These are phyloP conservation scores for Darevskia mixta DNA, from an alignment of 2,797 vertebrate species.

Conservation along the genomic window DNA sequence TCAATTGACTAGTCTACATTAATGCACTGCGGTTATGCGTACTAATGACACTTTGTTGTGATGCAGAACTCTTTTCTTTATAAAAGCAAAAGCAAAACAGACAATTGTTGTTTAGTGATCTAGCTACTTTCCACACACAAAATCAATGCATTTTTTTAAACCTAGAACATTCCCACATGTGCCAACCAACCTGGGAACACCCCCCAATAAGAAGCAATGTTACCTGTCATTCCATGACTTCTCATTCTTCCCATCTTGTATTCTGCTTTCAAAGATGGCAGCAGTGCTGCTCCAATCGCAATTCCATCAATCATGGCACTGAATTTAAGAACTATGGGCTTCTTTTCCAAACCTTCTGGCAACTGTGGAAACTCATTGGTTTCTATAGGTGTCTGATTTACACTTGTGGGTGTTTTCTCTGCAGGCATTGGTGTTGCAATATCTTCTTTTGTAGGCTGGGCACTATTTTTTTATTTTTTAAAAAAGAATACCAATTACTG, in stretches of 20 bases:
- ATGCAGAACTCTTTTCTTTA: too few relatives aligned
- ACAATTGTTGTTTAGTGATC: too few relatives aligned
- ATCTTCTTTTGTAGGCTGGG: slow-evolving; percentile 90
- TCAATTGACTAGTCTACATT: background rate
- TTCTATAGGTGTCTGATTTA: slow-evolving; percentile 96
- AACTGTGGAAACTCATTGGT: slow-evolving; percentile 98
- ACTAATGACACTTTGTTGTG: too few relatives aligned
- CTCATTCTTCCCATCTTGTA: slow-evolving; percentile 99
- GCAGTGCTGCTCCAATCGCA: slow-evolving; percentile 93
- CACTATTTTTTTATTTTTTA: slow-evolving; percentile 74
- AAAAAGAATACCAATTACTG: background rate
- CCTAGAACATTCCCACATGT: background rate
- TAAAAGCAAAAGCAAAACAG: too few relatives aligned
- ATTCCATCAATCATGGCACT: slow-evolving; percentile 98
- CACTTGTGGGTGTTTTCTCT: slow-evolving; percentile 91
- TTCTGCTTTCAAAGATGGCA: slow-evolving; percentile 96
- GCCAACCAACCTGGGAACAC: too few relatives aligned
- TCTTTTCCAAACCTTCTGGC: slow-evolving; percentile 97
- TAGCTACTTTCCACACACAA: too few relatives aligned
- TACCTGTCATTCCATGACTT: slow-evolving; percentile 98
- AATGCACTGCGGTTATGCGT: background rate
- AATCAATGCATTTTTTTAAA: background rate
- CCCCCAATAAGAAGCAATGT: background rate
- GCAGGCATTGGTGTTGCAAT: slow-evolving; percentile 91
- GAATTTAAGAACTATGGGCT: slow-evolving; percentile 97